Conservation (phyloP, 2,888 invertebrate species). For the Ashinkailepas kermadecensis region DNA sequence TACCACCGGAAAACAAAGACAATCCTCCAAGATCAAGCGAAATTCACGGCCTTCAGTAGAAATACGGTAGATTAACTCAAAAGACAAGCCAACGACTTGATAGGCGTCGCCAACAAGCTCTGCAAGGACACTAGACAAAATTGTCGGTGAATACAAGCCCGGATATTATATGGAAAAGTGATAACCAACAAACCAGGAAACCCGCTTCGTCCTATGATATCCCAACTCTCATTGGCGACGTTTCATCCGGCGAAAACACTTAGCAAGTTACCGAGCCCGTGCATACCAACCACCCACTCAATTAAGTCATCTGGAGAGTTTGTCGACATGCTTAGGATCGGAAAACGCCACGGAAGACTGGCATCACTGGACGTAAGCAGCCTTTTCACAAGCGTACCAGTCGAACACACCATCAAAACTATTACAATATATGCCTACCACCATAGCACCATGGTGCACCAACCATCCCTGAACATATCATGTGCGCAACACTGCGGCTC, state of each 20-base stretch:
- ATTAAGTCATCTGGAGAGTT: neutral
- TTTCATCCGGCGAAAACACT: neutral
- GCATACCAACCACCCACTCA: neutral
- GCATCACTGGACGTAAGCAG: neutral
- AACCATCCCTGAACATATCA: neutral
- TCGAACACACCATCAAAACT: neutral
- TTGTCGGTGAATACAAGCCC: neutral
- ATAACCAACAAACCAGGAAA: neutral
- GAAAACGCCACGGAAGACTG: neutral
- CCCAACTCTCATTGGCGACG: neutral
- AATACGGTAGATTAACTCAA: neutral
- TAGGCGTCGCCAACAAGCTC: neutral
- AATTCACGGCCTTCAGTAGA: neutral
- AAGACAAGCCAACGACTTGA: neutral
- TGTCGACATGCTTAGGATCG: neutral
- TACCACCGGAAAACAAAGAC: neutral
- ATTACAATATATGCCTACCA: neutral
- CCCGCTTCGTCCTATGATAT: neutral
- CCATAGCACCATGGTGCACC: neutral
- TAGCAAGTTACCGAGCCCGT: neutral
- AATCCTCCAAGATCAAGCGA: neutral
- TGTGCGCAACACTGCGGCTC: neutral
- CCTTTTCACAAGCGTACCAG: neutral
- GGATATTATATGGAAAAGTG: neutral
- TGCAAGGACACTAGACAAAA: neutral